These are phyloP conservation scores for Cephalophus harveyi DNA, from an alignment of 2,113 vertebrate genomes.

Conservation along the genomic window DNA sequence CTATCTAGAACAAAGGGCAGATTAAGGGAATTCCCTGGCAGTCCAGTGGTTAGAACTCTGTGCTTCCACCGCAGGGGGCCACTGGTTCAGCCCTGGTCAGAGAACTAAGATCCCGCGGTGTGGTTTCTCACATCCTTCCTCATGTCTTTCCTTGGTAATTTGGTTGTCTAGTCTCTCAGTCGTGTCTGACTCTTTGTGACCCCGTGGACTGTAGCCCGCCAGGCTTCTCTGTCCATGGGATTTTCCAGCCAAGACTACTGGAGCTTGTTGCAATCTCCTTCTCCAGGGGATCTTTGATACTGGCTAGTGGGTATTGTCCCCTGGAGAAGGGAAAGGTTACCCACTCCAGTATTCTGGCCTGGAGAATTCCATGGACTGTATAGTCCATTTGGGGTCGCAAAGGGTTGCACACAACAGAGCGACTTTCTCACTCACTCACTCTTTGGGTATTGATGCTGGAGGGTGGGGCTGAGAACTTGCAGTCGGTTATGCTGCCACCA, in stretches of 20 bases:
- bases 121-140: background rate
- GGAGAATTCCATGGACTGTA: background rate
- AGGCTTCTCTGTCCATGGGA: background rate
- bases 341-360: background rate
- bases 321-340: background rate
- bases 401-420: fast-evolving
- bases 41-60: background rate
- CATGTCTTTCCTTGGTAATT: background rate
- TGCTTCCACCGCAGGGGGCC: background rate
- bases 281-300: background rate
- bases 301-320: background rate
- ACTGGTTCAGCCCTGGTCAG: background rate
- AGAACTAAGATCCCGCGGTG: background rate
- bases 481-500: background rate
- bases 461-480: background rate
- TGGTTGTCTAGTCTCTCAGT: background rate
- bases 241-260: background rate
- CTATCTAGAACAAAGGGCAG: background rate
- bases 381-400: background rate
- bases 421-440: background rate
- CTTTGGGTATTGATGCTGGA: background rate
- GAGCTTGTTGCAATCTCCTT: background rate
- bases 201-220: background rate
- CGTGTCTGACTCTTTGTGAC: background rate
- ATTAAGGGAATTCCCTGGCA: background rate